phyloP scores from a whole-genome alignment of 2,113 vertebrate genomes.

The Gulo gulo region DNA sequence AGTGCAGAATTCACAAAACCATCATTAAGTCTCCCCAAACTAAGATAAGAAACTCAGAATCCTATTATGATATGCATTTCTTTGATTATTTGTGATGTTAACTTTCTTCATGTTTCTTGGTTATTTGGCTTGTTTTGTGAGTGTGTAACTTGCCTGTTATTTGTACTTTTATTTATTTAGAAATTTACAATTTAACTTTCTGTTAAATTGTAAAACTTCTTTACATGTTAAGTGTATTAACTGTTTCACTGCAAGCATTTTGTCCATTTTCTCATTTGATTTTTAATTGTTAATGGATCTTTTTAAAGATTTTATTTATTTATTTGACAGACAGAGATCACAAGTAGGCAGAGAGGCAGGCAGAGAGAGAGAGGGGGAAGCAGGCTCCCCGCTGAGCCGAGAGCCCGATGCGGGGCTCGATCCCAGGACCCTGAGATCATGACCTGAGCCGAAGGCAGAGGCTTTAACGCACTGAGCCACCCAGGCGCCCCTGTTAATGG shows the following conservation, averaged over 20 bases:
- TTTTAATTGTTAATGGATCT: background rate
- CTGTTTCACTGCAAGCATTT: background rate
- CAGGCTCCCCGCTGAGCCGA: too few species aligned
- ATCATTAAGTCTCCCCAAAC: background rate
- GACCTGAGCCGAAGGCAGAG: too few species aligned
- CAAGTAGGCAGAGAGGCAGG: too few species aligned
- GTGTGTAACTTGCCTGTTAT: background rate
- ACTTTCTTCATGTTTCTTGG: background rate
- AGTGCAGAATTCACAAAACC: background rate
- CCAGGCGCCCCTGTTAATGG: too few species aligned
- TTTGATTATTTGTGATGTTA: background rate
- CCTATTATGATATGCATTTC: background rate
- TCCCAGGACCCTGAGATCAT: too few species aligned
- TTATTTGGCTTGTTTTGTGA: background rate
- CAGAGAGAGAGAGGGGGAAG: too few species aligned
- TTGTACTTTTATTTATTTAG: background rate
- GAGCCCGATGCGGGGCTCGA: too few species aligned
- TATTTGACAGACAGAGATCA: too few species aligned
- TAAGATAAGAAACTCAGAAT: background rate
- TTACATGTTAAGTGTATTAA: background rate
- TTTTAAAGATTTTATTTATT: too few species aligned
- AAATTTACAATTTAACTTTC: background rate
- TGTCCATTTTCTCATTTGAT: background rate
- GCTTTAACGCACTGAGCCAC: too few species aligned
- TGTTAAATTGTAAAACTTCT: background rate